Conservation (phyloP, 2,113 vertebrate species). For the Anguilla japonica region DNA sequence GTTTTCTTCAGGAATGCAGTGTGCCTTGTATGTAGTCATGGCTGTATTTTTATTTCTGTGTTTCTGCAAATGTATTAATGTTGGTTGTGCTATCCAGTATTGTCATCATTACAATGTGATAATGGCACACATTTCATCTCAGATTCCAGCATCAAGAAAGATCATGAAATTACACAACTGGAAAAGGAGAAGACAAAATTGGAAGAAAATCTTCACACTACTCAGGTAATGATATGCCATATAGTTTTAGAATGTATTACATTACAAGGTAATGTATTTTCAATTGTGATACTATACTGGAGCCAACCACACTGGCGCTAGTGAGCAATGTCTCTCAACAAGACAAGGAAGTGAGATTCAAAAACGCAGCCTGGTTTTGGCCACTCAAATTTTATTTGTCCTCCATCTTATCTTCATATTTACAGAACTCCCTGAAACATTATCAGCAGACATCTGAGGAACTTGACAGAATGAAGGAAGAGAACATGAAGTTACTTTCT, state of each 20-base stretch:
- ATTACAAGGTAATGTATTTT: too few relatives aligned
- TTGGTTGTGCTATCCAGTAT: neutral
- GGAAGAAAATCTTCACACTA: constrained; percentile 73
- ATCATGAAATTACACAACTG: constrained; percentile 73
- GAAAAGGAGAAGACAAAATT: constrained; percentile 79
- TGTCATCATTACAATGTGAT: neutral
- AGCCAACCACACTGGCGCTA: too few relatives aligned
- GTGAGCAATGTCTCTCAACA: too few relatives aligned
- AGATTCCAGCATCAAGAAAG: constrained; percentile 80
- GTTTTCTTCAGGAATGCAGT: too few relatives aligned
- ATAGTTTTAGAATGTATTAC: neutral
- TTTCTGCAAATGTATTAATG: neutral
- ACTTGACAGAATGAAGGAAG: constrained; percentile 73
- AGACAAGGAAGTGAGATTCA: too few relatives aligned
- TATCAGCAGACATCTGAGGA: constrained; percentile 74
- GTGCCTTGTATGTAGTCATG: too few relatives aligned
- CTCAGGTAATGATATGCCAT: constrained; percentile 71
- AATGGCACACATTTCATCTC: constrained; percentile 4
- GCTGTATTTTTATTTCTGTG: neutral
- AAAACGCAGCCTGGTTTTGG: too few relatives aligned
- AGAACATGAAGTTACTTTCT: constrained; percentile 72
- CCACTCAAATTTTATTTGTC: neutral
- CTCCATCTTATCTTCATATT: constrained; percentile 28
- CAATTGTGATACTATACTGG: too few relatives aligned
- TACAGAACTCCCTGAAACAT: constrained; percentile 79